Evolutionary conservation across 2,113 vertebrate species (phyloP), one percentile per base, ranked within the genome.

Genomic region (Oncorhynchus tshawytscha): DNA sequence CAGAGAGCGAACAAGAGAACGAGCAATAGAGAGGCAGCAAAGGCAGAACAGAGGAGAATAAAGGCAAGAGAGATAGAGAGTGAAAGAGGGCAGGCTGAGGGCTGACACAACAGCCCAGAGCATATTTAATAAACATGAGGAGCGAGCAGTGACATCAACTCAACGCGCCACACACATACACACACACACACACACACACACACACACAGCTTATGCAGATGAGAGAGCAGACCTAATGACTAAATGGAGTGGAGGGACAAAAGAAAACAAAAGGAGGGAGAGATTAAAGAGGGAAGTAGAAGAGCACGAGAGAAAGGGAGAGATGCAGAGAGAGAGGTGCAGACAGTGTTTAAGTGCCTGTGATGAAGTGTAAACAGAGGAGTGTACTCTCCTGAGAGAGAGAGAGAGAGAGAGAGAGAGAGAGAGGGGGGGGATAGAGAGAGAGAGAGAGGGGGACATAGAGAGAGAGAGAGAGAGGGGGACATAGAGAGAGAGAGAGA

Each of bases 111-210:
- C 89, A 90, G 90, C 85, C 79, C 87, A 78, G 82, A 78, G 83
- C 85, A 83, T 85, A 90, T 93, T 91, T 92, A 90, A 92, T 91
- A 91, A 90, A 91, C 91, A 90, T 91, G 91, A 91, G 92, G 83
- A 83, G 88, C 51, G 81, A 87, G 86, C 83, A 84, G 59, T 22
- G 20, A n/a, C 18, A 22, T 54, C 13, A 18, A 13, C 12, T 1
- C 3, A 54, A 18, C 51, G 15, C 1, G 3, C 3, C 49, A 54
- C 49, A 54, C 49, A 15, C 48, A 49, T 11, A 15, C 48, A 49
- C 48, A 15, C 48, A 51, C 48, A 15, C 48, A 51, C 48, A 15
- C 34, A 34, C 51, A 54, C 13, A 18, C 51, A 54, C 51, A 86
- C 84, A 90, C 88, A 70, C 81, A 85, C 82, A 87, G 88, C 89